A percentile compares a stretch with the other conserved stretches of the same genome.
These are phyloP conservation scores for Scalopus aquaticus DNA, from an alignment of 2,113 vertebrate species.

Conservation along the genomic window DNA sequence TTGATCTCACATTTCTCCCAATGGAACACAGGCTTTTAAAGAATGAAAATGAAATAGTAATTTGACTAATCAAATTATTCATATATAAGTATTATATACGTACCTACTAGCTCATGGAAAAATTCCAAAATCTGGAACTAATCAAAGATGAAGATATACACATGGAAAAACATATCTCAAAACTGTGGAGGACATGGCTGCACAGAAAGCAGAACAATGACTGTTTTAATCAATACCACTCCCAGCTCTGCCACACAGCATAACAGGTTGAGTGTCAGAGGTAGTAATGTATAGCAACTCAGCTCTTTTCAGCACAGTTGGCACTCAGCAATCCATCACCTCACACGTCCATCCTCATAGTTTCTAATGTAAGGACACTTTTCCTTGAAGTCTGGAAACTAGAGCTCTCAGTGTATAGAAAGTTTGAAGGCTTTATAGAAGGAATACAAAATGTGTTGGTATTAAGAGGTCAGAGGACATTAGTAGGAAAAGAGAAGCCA, in stretches of 20 bases:
- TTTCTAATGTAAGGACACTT: not conserved
- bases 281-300: not conserved
- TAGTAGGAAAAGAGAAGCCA: not conserved
- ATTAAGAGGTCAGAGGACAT: not conserved
- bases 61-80: not conserved
- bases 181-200: not conserved
- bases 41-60: not conserved
- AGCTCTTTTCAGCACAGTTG: not conserved
- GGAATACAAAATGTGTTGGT: not conserved
- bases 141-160: not conserved
- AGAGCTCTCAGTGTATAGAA: not conserved
- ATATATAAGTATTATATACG: not conserved
- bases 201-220: not conserved
- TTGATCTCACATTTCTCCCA: not conserved
- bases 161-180: not conserved
- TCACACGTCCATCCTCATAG: not conserved
- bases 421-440: not conserved
- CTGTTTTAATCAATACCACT: not conserved
- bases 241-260: not conserved
- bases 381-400: constrained; percentile 2
- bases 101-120: not conserved
- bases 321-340: not conserved
- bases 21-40: not conserved
- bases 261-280: not conserved
- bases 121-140: not conserved